A percentile compares a stretch with the other conserved stretches of the same genome.
Evolutionary conservation across 2,797 vertebrate genomes (phyloP).

Genomic region (Rallus crepitans): DNA sequence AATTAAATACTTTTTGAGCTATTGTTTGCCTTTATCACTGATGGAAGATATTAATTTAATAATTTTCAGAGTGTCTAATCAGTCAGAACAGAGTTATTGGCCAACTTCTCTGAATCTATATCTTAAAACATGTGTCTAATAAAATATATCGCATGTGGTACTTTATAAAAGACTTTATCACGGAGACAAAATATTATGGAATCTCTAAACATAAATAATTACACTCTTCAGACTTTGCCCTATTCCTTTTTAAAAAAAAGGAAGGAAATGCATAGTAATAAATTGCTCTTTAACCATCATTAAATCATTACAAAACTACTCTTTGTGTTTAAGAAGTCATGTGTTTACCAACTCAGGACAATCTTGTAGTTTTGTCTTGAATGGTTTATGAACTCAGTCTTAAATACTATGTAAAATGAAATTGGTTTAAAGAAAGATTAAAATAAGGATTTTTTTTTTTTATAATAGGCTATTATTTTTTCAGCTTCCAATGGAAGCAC

Average conservation of each 20-base stretch:
- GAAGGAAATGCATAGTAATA: background rate
- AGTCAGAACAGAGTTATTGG: background rate
- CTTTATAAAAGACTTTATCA: background rate
- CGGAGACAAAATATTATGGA: background rate
- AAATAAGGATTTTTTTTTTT: background rate
- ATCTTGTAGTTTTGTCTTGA: background rate
- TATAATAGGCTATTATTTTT: background rate
- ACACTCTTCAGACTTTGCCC: background rate
- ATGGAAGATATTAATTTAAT: background rate
- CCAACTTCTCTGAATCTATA: background rate
- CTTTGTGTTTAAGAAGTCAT: background rate
- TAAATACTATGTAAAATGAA: background rate
- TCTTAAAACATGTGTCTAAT: background rate
- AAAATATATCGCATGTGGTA: background rate
- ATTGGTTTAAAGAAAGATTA: background rate
- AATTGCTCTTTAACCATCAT: background rate
- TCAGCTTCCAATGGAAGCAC: background rate
- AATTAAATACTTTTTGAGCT: background rate
- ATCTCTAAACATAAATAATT: background rate
- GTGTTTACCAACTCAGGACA: background rate
- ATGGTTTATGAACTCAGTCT: background rate
- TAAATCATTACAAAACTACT: background rate
- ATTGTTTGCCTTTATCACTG: background rate
- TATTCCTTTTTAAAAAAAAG: background rate
- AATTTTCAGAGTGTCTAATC: background rate